Percentiles rank a stretch among this genome's conserved stretches.
Conservation (phyloP, 2,888 invertebrate genomes). For the Phortica magna region DNA sequence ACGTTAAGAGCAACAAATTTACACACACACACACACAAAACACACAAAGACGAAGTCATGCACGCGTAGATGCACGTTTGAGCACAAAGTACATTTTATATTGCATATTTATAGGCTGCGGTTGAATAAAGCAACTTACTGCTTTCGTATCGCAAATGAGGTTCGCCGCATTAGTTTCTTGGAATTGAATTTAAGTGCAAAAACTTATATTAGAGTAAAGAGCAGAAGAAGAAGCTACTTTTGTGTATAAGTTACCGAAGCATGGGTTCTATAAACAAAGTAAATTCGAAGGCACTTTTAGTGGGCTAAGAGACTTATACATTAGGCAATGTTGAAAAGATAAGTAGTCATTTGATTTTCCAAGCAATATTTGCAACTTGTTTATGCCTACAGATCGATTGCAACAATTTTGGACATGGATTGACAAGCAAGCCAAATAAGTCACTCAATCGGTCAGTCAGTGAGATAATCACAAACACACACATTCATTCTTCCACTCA, state of each 20-base stretch:
- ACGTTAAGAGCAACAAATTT: neutral
- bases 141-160: neutral
- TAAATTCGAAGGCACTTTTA: too few species aligned
- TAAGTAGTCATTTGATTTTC: too few species aligned
- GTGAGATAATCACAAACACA: neutral
- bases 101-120: constrained; percentile 35
- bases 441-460: constrained; percentile 1
- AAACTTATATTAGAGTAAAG: too few species aligned
- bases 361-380: neutral
- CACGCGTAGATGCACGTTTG: neutral
- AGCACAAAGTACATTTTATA: constrained; percentile 2
- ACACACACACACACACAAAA: neutral
- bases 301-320: too few species aligned
- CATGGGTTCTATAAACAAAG: too few species aligned
- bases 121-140: neutral
- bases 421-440: neutral
- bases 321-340: too few species aligned
- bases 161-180: too few species aligned
- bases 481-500: neutral
- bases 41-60: neutral
- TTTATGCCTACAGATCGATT: neutral
- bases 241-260: too few species aligned
- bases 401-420: too few species aligned
- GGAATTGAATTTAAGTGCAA: too few species aligned
- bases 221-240: too few species aligned